Base-by-base conservation (phyloP, 92 coral and sea anemone genomes). In the Metridium senile region DNA sequence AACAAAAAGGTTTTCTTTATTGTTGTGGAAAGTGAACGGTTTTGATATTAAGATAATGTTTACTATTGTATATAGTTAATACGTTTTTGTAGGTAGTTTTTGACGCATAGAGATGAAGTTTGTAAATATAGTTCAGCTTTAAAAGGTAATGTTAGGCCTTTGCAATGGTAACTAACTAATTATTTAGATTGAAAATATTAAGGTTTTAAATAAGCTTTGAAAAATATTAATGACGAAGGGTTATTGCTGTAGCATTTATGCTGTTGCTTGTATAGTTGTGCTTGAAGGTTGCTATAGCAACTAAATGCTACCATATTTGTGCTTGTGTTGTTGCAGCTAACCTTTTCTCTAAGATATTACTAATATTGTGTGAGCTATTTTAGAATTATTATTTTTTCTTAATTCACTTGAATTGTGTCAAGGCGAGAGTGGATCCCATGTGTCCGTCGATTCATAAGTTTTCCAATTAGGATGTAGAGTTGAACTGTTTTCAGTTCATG, bases 401-500 rank as follows among this genome's bases (percentile, higher is more conserved):
- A n/a, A 62, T 25, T 53, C 34, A 49, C 84, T 79, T 79, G 73
- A 77, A 65, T 77, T 77, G 33, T 75, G 53, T 77, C 74, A 58
- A 79, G 84, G 70, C 9, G 33, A 9, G 27, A 53, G 62, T 79
- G 84, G 84, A 79, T 79, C 76, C 84, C 69, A 43, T 79, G 84
- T 34, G 84, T 79, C 84, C 84, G 70, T 79, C 49, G 27, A 58
- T 26, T 51, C 74, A 65, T 67, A 74, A 6, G 73, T 79, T 79
- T 58, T 79, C 76, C 66, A 49, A 26, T 56, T 68, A 74, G 93
- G 84, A 88, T 72, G 26, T 75, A 16, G 54, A 63, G 93, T 88
- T 88, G 89, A 88, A 83, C 93, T 88, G 86, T 28, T 64, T 74
- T 16, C 58, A 84, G 93, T 88, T 88, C 89, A 62, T 80, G 62